Percentiles rank a stretch among this genome's conserved stretches.
Evolutionary conservation across 2,797 vertebrate genomes (phyloP).

Genomic region (Eidolon dupreanum): DNA sequence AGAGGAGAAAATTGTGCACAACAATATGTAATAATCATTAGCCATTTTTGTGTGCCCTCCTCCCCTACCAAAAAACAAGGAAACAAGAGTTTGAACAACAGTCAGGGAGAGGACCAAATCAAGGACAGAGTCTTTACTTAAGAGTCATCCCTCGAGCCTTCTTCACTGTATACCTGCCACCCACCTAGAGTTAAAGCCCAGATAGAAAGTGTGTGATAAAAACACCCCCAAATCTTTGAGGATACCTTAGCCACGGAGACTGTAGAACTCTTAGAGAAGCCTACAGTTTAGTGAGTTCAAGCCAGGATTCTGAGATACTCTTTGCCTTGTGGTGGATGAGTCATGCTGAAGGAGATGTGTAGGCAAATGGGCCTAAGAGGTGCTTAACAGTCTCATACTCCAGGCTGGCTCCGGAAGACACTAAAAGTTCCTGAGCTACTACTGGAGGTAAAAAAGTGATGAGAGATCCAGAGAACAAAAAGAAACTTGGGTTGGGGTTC

Average conservation of each 20-base stretch:
- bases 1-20: background rate
- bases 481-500: background rate
- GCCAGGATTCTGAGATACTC: background rate
- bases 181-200: conserved; percentile 11
- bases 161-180: background rate
- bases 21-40: background rate
- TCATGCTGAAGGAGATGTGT: background rate
- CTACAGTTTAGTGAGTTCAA: background rate
- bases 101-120: background rate
- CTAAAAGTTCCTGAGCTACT: background rate
- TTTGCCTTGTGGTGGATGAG: conserved; percentile 2
- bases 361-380: background rate
- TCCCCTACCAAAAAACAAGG: no score
- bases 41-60: background rate
- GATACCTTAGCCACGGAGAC: background rate
- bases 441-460: background rate
- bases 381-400: background rate
- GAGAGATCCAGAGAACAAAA: conserved; percentile 1
- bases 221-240: background rate
- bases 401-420: background rate
- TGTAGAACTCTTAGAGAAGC: background rate
- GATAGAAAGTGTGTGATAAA: conserved; percentile 13
- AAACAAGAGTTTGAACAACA: background rate
- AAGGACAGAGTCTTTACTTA: conserved; percentile 1
- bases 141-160: background rate